Evolutionary conservation across 2,888 invertebrate species (phyloP), one percentile per base, ranked within the genome.

Genomic region (Buathra laborator): DNA sequence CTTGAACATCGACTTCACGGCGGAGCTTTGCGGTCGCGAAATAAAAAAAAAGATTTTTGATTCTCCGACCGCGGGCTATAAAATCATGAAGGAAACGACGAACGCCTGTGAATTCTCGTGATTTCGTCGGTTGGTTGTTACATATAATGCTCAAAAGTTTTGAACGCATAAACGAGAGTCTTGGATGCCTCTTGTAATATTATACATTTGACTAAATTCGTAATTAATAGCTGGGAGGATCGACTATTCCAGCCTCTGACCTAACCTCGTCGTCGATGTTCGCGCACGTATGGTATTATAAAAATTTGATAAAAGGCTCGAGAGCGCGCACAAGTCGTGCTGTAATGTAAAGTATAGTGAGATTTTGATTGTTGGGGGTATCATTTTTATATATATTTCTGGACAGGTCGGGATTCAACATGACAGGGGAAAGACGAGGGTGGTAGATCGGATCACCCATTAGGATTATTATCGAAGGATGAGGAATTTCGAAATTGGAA

Each of bases 401-500:
- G 24, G 48, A 70, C 70, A 37, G 56, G 1, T 74, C 24, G 46
- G 67, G 67, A 70, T 84, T 85, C 87, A 79, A 81, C 67, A 85
- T 86, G 88, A 89, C 89, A 88, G 86, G 86, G 80, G 78, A 82
- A 81, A 89, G 89, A 92, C 88, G 88, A 92, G 89, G 91, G 91
- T 89, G 88, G 86, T 78, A 76, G 70, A 84, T 79, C 88, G 86
- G 84, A 87, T 64, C 76, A 86, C 77, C 88, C 86, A 90, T 90
- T 89, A 90, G 88, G 85, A 88, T 70, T 84, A 91, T 91, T 90
- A 91, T 91, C 90, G 88, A 86, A 84, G 83, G 85, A 87, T 66
- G 71, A 56, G 68, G 24, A 29, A 83, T 79, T 37, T 37, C 84
- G 74, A 89, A 91, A 91, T 89, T 89, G 88, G 91, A 89, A 91